These are phyloP conservation scores for Riptortus pedestris DNA, from an alignment of 1,140 invertebrate species.

Conservation along the genomic window DNA sequence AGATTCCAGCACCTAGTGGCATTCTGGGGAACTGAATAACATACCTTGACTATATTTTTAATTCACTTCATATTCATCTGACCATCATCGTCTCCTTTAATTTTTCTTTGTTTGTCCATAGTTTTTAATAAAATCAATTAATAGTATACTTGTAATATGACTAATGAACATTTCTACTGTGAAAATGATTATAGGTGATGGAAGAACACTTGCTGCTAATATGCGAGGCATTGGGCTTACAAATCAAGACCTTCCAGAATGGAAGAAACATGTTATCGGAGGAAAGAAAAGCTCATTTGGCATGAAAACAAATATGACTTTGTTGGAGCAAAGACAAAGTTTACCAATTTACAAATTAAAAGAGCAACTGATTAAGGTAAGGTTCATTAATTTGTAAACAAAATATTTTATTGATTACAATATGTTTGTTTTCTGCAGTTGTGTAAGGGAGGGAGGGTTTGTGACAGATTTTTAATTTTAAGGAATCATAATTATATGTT, in stretches of 20 bases:
- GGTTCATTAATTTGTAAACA: neutral
- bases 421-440: too few relatives aligned
- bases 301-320: slow-evolving; percentile 90
- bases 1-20: too few relatives aligned
- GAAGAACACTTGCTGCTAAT: slow-evolving; percentile 57
- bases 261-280: slow-evolving; percentile 97
- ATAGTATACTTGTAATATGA: neutral
- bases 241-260: slow-evolving; percentile 88
- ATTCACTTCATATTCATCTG: too few relatives aligned
- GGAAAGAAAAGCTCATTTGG: slow-evolving; percentile 96
- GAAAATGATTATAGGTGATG: slow-evolving; percentile 52
- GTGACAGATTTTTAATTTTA: too few relatives aligned
- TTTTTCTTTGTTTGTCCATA: too few relatives aligned
- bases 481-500: too few relatives aligned
- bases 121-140: neutral
- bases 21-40: too few relatives aligned
- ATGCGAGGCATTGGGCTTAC: slow-evolving; percentile 72
- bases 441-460: too few relatives aligned
- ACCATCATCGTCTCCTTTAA: too few relatives aligned
- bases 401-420: too few relatives aligned
- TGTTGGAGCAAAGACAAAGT: slow-evolving; percentile 92
- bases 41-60: too few relatives aligned
- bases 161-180: too few relatives aligned
- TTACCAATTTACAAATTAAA: slow-evolving; percentile 93
- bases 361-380: slow-evolving; percentile 83